These are phyloP conservation scores for Pardalotus punctatus DNA, from an alignment of 2,113 vertebrate species.

Conservation along the genomic window DNA sequence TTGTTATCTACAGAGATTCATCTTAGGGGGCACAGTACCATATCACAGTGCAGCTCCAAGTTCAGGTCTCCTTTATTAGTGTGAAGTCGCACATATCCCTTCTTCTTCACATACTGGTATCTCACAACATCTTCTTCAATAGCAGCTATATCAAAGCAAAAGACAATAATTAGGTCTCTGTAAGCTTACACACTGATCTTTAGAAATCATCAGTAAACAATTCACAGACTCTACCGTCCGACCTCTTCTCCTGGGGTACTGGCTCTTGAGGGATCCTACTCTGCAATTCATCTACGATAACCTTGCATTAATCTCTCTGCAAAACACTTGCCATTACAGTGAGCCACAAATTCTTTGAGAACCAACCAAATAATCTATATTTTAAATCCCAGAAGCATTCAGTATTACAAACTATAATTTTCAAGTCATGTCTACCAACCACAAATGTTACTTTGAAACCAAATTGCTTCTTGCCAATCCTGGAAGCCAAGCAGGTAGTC, in stretches of 20 bases:
- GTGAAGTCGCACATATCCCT: constrained; percentile 92
- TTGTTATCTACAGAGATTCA: not conserved
- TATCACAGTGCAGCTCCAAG: constrained; percentile 93
- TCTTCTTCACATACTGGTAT: constrained; percentile 94
- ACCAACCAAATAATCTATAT: not conserved
- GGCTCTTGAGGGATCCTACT: not conserved
- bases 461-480: not conserved
- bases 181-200: not conserved
- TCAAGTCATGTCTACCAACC: not conserved
- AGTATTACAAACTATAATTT: not conserved
- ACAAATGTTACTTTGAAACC: not conserved
- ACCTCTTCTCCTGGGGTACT: not conserved
- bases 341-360: not conserved
- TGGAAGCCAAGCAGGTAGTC: constrained; percentile 17
- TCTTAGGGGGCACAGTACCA: constrained; percentile 71
- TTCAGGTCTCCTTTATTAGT: constrained; percentile 94
- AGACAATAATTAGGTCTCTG: not conserved
- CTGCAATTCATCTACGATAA: not conserved
- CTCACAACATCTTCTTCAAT: constrained; percentile 90
- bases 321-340: not conserved
- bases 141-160: constrained; percentile 69
- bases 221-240: not conserved
- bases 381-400: constrained; percentile 1
- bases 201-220: not conserved
- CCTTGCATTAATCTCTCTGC: not conserved